These are phyloP conservation scores for Melanocharis versteri DNA, from an alignment of 2,113 vertebrate genomes.

Conservation along the genomic window DNA sequence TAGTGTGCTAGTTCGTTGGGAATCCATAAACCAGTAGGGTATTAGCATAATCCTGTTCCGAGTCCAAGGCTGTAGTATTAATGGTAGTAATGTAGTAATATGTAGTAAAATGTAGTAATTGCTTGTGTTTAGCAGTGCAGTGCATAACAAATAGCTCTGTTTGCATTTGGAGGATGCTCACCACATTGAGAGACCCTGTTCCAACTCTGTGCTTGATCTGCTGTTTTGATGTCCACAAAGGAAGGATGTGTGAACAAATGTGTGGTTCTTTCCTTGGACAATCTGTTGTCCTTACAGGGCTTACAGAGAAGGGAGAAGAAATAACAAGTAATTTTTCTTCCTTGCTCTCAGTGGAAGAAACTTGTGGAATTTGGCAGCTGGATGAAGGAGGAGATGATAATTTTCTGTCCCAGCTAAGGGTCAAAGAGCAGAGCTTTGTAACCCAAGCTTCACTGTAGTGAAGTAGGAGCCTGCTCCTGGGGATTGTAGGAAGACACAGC, in stretches of 20 bases:
- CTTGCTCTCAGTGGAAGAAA: background rate
- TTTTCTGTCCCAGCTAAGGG: background rate
- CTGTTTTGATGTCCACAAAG: background rate
- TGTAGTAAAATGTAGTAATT: background rate
- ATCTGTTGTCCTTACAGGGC: background rate
- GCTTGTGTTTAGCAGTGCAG: background rate
- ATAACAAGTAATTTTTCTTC: background rate
- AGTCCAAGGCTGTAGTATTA: background rate
- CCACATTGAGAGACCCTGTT: background rate
- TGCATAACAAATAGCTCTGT: background rate
- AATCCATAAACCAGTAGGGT: background rate
- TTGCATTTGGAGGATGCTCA: background rate
- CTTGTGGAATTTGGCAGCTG: background rate
- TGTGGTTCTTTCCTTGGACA: background rate
- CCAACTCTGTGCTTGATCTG: background rate
- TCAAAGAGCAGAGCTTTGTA: background rate
- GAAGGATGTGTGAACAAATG: background rate
- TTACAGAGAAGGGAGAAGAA: background rate
- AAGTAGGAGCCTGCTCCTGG: background rate
- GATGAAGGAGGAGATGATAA: background rate
- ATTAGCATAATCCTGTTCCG: background rate
- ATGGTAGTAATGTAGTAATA: background rate
- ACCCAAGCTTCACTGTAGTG: background rate
- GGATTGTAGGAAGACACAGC: background rate
- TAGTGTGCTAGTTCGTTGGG: background rate